Conservation (phyloP, 1,140 invertebrate genomes). For the Lepidurus apus region DNA sequence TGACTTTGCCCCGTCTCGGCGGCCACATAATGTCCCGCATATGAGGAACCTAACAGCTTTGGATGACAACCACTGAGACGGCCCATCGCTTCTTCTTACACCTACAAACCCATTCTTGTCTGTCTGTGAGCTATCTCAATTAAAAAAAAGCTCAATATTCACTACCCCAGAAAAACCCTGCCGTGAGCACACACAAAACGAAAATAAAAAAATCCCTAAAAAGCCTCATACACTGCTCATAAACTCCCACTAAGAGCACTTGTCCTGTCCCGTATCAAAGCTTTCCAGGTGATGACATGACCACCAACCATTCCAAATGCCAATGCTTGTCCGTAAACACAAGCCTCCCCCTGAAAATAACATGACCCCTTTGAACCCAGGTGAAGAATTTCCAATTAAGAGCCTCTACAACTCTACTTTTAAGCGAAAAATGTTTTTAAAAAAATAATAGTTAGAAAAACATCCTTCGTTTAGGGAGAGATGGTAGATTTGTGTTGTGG, state of each 20-base stretch:
- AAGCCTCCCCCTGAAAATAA: too few species aligned
- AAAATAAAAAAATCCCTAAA: not conserved
- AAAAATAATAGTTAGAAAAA: too few species aligned
- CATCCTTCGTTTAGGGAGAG: too few species aligned
- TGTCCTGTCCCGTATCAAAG: not conserved
- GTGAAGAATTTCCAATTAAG: too few species aligned
- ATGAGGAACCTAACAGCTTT: constrained; percentile 15
- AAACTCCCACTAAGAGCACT: not conserved
- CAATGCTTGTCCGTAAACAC: too few species aligned
- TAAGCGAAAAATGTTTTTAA: too few species aligned
- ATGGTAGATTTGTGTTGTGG: too few species aligned
- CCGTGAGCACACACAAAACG: not conserved
- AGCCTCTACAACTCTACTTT: too few species aligned
- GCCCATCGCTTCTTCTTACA: not conserved
- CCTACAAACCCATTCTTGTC: not conserved
- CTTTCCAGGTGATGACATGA: not conserved
- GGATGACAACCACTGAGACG: constrained; percentile 6
- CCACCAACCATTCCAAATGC: too few species aligned
- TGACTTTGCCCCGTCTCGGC: constrained; percentile 17
- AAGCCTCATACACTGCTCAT: not conserved
- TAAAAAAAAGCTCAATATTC: not conserved
- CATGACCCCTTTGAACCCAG: too few species aligned
- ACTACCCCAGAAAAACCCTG: not conserved
- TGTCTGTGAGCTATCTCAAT: not conserved
- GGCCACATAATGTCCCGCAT: constrained; percentile 18